These are phyloP conservation scores for Bubo blakistoni DNA, from an alignment of 2,113 vertebrate species.

Conservation along the genomic window DNA sequence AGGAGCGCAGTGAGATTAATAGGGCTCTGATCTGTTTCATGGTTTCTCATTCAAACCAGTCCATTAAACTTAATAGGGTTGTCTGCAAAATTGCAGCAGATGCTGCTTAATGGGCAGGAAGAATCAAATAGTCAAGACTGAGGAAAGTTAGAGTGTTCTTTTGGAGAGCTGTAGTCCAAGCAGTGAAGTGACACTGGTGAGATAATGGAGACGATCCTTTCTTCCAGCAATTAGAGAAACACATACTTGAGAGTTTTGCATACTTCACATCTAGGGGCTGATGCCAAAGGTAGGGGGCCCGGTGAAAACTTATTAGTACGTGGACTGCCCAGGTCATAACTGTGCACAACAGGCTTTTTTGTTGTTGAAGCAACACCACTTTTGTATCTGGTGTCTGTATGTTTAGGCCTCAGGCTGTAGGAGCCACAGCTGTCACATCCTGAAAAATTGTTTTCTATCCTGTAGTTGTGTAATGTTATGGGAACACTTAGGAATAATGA, in stretches of 20 bases:
- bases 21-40: not conserved
- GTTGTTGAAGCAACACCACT: not conserved
- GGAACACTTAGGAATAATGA: not conserved
- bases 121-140: not conserved
- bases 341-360: not conserved
- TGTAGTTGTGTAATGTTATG: not conserved
- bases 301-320: rapidly evolving
- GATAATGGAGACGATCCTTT: not conserved
- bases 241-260: rapidly evolving
- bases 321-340: not conserved
- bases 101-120: not conserved
- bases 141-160: not conserved
- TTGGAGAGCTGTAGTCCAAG: not conserved
- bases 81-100: not conserved
- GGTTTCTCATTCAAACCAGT: not conserved
- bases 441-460: not conserved
- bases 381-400: not conserved
- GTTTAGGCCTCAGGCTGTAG: not conserved
- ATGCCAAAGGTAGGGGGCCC: not conserved
- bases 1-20: not conserved
- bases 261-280: not conserved
- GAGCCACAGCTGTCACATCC: not conserved
- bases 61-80: not conserved
- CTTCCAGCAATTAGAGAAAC: not conserved
- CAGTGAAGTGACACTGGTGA: not conserved